Evolutionary conservation across 2,888 invertebrate genomes (phyloP), one percentile per base, ranked within the genome.

Genomic region (Priocnemis perturbator): DNA sequence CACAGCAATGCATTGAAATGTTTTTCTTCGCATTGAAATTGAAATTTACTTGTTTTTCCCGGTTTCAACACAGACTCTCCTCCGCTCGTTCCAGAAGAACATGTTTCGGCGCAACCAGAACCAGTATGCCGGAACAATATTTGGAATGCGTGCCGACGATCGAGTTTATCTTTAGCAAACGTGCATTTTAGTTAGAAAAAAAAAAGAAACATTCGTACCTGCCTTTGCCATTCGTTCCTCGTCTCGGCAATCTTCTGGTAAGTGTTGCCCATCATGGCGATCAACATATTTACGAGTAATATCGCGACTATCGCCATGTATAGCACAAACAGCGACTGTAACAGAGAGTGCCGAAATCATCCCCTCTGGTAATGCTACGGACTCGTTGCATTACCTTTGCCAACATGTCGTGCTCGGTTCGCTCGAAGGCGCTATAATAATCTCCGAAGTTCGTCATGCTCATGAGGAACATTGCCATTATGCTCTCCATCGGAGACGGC

Each of bases 191-290:
- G 50, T n/a, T n/a, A n/a, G n/a, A n/a, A n/a, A n/a, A n/a, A n/a
- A n/a, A n/a, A n/a, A n/a, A 59, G 2, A 21, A 67, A 20, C 9
- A 26, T 26, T 26, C 48, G 4, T 89, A 94, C 94, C 91, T 95
- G 95, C 85, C 99, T 91, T 89, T 98, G 98, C 98, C 98, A 99
- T 89, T 99, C 98, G 88, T 98, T 98, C 78, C 97, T 93, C 0
- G 98, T 98, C 90, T 98, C 97, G 0, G 97, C 97, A 81, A 99
- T 98, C 90, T 98, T 97, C 89, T 98, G 97, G 88, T 99, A 99
- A 2, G 99, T 99, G 89, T 98, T 98, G 0, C 98, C 99, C 99
- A 99, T 99, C 98, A 99, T 99, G 74, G 98, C 98, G 85, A 99
- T 99, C 89, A 99, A 91, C 97, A 99, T 97, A 91, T 99, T 99